Base-by-base conservation (phyloP, 2,888 invertebrate genomes). In the Phlogophora meticulosa region DNA sequence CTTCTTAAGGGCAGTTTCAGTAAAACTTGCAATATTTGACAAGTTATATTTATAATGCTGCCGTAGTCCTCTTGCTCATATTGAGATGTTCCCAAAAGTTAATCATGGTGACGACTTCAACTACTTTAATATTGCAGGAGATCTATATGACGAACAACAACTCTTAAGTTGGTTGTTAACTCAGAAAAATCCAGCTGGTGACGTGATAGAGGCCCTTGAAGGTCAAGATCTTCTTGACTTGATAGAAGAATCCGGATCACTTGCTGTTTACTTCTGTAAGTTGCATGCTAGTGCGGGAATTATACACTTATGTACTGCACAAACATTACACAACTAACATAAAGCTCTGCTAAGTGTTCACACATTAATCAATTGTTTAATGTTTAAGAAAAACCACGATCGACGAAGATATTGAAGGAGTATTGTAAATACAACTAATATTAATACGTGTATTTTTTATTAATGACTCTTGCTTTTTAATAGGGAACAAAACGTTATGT, bases 261-360 rank as follows among this genome's bases (percentile, higher is more conserved):
- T 99, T 76, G 98, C 98, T 9, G 98, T 99, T 34, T 98, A 98
- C 91, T 98, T 99, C 93, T 99, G 98, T 99, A 97, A 98, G 98
- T 97, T 82, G 65, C 77, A 76, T 63, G 58, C 71, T 63, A 63
- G 65, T 72, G 52, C 28, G 65, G 22, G 28, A n/a, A 49, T 46
- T 15, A 57, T 57, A 66, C 67, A 71, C 34, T 79, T 83, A 51
- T 76, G 80, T 85, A 86, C 87, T 86, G 52, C 62, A 86, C 86
- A 86, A 24, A 80, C 69, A 82, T 83, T 66, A 85, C 84, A 83
- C 76, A 76, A 80, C 84, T 84, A 86, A 85, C 80, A 70, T 75
- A 76, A 80, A 61, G 78, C 56, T 72, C 42, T 64, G 80, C 75
- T 43, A 74, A 42, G 36, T 78, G 61, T 72, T 72, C 51, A 72